Conservation (phyloP, 2,888 invertebrate genomes). For the Allolobophora icterica region DNA sequence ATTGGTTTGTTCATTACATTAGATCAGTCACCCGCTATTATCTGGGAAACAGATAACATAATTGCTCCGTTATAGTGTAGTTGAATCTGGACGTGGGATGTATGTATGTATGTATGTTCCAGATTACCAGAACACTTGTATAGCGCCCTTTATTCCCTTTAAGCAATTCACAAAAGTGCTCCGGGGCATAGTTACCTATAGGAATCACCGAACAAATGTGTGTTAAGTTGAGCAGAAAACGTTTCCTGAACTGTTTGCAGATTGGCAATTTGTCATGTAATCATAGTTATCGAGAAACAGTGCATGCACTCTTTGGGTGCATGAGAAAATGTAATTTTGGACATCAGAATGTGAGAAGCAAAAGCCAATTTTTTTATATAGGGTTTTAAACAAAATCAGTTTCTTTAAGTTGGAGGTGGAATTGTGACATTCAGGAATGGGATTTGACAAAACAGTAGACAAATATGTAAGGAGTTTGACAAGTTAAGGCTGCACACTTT, state of each 20-base stretch:
- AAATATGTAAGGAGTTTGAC: too few species aligned
- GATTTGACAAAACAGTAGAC: neutral
- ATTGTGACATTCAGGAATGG: neutral
- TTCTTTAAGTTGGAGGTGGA: neutral
- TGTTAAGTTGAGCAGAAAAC: too few species aligned
- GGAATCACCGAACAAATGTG: too few species aligned
- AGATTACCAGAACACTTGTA: too few species aligned
- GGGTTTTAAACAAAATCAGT: neutral
- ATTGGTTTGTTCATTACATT: constrained; percentile 50
- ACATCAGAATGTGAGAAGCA: neutral
- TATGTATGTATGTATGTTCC: too few species aligned
- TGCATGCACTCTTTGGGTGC: too few species aligned
- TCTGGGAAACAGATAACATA: neutral
- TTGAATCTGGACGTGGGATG: neutral
- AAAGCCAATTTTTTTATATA: neutral
- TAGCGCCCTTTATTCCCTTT: too few species aligned
- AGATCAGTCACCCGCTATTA: neutral
- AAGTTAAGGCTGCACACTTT: neutral
- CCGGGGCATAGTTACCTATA: too few species aligned
- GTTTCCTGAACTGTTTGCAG: too few species aligned
- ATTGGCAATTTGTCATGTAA: neutral
- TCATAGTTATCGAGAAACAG: too few species aligned
- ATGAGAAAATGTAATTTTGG: neutral
- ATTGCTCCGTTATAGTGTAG: neutral
- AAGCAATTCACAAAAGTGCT: too few species aligned